Evolutionary conservation across 1,140 invertebrate species (phyloP).

Genomic region (Drusus annulatus): DNA sequence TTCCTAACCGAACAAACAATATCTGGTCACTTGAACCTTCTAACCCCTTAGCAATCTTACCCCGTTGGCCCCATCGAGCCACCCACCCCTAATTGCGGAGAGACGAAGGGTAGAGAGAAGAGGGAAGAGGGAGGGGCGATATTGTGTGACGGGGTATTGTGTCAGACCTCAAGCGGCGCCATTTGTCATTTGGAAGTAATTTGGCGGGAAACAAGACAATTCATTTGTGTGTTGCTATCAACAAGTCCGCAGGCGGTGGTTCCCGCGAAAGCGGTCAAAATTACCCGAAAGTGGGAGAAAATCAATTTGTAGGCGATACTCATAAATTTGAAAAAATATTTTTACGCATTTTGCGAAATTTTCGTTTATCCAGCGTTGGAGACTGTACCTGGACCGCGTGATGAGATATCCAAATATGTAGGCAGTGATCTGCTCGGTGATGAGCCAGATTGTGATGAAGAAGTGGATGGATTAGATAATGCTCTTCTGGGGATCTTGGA

Average conservation of each 20-base stretch:
- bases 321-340: too few species aligned
- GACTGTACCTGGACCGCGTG: too few species aligned
- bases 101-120: too few species aligned
- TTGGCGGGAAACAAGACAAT: constrained; percentile 58
- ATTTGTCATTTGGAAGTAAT: constrained; percentile 59
- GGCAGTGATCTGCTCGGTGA: too few species aligned
- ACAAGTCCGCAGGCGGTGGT: constrained; percentile 48
- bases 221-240: constrained; percentile 56
- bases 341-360: too few species aligned
- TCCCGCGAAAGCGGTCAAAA: background rate
- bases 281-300: background rate
- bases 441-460: too few species aligned
- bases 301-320: too few species aligned
- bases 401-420: too few species aligned
- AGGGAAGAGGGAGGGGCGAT: background rate
- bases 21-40: background rate
- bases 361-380: too few species aligned
- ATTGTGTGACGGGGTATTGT: constrained; percentile 52
- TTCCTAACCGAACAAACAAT: background rate
- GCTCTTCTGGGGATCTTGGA: too few species aligned
- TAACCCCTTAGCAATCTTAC: background rate
- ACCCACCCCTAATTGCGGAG: background rate
- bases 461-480: too few species aligned
- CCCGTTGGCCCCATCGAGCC: background rate
- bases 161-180: constrained; percentile 49